Evolutionary conservation across 2,113 vertebrate genomes (phyloP), one percentile per base, ranked within the genome.

Genomic region (Rhea americana): DNA sequence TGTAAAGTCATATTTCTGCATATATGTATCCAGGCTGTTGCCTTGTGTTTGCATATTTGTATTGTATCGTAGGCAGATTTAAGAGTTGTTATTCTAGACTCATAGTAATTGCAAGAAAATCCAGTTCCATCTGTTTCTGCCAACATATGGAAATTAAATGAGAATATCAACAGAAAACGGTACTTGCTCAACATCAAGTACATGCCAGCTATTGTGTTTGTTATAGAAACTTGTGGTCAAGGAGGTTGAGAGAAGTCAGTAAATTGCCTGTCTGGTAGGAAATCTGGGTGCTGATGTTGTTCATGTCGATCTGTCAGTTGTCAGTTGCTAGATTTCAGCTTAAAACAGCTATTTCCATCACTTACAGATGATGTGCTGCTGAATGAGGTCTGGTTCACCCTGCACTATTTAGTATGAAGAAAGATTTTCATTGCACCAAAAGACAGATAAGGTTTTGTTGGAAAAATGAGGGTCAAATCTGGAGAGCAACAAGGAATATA

Each of bases 41-140:
- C 35, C 26, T 30, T 28, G 6, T 82, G 61, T 79, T 94, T 85
- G 55, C 18, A 9, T 89, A 50, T 79, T 91, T 91, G 66, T 25
- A 9, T 73, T 72, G 39, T 72, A 82, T 76, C 76, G 78, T 19
- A 87, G 50, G 71, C 85, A 93, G 81, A 94, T 85, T 93, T 95
- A 82, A 59, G 58, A 73, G 58, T 50, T 94, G 93, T 93, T 94
- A 91, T 79, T 71, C 80, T 90, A 95, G 85, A 86, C 83, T 94
- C 66, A 87, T 2, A 91, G 62, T 90, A 96, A 94, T 94, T 94
- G 74, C 73, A 90, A 87, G 93, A 91, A 96, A 96, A 96, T 94
- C 90, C 91, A 77, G 77, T 94, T 91, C 83, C 90, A 94, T 96
- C 93, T 96, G 83, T 96, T 95, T 95, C 88, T 93, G 88, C 85